Evolutionary conservation across 35 echinoderm and acorn worm species (phyloP).

Genomic region (Heliocidaris erythrogramma): DNA sequence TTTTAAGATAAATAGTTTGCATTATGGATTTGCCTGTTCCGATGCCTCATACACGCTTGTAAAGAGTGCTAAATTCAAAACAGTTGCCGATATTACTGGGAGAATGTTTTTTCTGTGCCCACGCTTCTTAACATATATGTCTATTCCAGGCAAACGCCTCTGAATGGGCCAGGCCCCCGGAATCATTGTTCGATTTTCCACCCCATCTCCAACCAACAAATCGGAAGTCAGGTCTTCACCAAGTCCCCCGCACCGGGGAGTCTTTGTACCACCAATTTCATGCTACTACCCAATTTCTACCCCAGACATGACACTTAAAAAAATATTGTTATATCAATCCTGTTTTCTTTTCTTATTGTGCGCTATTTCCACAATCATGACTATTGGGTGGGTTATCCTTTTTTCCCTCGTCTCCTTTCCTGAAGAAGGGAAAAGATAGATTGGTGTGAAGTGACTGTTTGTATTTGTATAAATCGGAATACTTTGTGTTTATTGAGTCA

Average conservation of each 20-base stretch:
- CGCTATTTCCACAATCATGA: not conserved
- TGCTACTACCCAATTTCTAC: not conserved
- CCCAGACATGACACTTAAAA: not conserved
- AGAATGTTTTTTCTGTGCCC: conserved; percentile 1
- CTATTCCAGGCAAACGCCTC: not conserved
- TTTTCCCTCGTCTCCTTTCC: not conserved
- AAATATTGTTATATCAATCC: not conserved
- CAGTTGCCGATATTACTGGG: not conserved
- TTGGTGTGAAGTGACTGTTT: conserved; percentile 47
- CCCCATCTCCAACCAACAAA: conserved; percentile 12
- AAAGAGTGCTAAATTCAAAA: not conserved
- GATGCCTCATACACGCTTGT: not conserved
- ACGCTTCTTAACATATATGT: not conserved
- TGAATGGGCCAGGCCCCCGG: not conserved
- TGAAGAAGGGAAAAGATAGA: not conserved
- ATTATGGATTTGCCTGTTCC: not conserved
- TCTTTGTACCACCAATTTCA: conserved; percentile 13
- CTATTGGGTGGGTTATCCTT: conserved; percentile 1
- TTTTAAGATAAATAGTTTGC: not conserved
- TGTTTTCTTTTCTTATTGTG: not conserved
- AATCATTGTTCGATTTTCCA: conserved; percentile 35
- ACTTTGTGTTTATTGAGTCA: conserved; percentile 38
- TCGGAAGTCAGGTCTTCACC: conserved; percentile 34
- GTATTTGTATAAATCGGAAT: conserved; percentile 52
- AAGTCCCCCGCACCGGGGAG: not conserved